Evolutionary conservation across 2,888 invertebrate genomes (phyloP).

Genomic region (Callinectes sapidus): DNA sequence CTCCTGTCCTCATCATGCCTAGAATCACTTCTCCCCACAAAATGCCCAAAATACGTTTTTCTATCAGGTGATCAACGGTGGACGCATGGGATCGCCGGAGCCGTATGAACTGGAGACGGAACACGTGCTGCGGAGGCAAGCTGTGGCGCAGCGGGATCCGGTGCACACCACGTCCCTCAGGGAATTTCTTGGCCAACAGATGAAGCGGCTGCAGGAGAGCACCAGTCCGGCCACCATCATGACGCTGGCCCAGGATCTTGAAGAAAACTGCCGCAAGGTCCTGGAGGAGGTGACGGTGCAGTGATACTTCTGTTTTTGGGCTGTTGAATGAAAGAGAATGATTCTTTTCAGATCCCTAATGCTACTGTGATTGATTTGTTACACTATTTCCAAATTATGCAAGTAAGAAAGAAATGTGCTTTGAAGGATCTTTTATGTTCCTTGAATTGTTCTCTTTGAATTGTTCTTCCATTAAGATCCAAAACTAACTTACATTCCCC

Average conservation of each 20-base stretch:
- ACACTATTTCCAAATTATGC: background rate
- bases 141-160: constrained; percentile 85
- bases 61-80: constrained; percentile 62
- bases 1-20: too few species aligned
- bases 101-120: constrained; percentile 62
- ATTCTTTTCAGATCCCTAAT: background rate
- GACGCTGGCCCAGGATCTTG: constrained; percentile 63
- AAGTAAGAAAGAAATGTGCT: background rate
- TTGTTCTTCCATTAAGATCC: background rate
- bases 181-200: constrained; percentile 76
- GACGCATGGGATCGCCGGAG: constrained; percentile 63
- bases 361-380: constrained; percentile 13
- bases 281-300: constrained; percentile 57
- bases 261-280: constrained; percentile 81
- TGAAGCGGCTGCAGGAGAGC: constrained; percentile 72
- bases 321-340: background rate
- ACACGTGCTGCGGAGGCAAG: constrained; percentile 79
- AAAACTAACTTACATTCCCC: background rate
- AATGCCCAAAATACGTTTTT: background rate
- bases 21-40: too few species aligned
- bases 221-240: constrained; percentile 54
- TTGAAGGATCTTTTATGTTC: background rate
- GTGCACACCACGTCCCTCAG: constrained; percentile 86
- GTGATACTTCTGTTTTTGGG: background rate
- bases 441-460: constrained; percentile 16